Base-by-base conservation (phyloP, 2,888 invertebrate species). In the Erebia aethiops region DNA sequence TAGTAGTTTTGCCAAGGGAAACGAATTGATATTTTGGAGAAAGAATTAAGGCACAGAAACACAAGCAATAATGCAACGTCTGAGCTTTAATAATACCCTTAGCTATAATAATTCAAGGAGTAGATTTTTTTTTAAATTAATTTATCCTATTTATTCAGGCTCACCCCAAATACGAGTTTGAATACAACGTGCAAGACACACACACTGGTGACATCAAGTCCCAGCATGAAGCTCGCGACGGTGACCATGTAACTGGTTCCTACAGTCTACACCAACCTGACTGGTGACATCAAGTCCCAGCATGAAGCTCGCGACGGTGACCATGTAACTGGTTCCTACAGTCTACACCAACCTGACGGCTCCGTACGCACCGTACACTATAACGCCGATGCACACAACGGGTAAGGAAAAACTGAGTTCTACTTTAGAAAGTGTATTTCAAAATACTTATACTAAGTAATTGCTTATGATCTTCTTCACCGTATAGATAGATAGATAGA, bases 191-290 rank as follows among this genome's bases (percentile, higher is more conserved):
- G 63, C 82, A 86, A 43, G 93, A 92, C 76, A 84, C 84, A 9
- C 90, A 91, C 77, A 92, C 93, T 14, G 87, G 87, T 52, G 93
- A 93, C 80, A 87, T 88, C 76, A 92, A 92, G 79, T 86, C 81
- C 77, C 91, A 91, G 78, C 85, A 86, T 43, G 92, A 92, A 82
- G 77, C 80, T 51, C 87, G 92, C 69, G 84, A 85, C 71, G 91
- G 91, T 63, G 90, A 92, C 79, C 83, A 84, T 62, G 91, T 92
- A 74, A 87, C 90, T 81, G 95, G 95, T 57, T 94, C 94, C 76
- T 95, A 95, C 86, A 92, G 91, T 74, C 86, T 94, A 67, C 93
- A 94, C 76, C 94, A 95, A 78, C 90, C 94, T 65, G 94, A 94
- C 67, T 14, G 87, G 87, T 52, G 93, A 93, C 80, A 87, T 88